A percentile compares a stretch with the other conserved stretches of the same genome.
Evolutionary conservation across 2,888 invertebrate species (phyloP).

Genomic region (Ochlodes sylvanus): DNA sequence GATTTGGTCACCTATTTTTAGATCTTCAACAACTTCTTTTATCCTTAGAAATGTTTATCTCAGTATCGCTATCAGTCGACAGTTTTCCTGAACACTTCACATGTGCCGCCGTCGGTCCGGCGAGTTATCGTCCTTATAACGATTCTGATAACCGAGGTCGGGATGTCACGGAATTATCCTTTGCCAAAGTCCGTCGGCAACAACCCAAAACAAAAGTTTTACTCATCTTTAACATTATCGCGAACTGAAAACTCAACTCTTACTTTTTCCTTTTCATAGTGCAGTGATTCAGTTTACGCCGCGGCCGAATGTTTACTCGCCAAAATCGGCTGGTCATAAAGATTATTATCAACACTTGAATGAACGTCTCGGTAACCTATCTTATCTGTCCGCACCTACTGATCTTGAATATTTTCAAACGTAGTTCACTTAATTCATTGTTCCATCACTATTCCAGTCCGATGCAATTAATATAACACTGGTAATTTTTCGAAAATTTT

Average conservation of each 20-base stretch:
- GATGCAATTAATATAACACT: constrained; percentile 27
- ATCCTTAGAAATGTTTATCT: constrained; percentile 75
- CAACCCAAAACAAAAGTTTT: constrained; percentile 56
- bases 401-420: constrained; percentile 69
- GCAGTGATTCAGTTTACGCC: constrained; percentile 60
- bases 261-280: constrained; percentile 83
- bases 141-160: constrained; percentile 72
- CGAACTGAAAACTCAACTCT: constrained; percentile 45
- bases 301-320: constrained; percentile 63
- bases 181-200: constrained; percentile 72
- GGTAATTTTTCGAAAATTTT: constrained; percentile 46
- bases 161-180: constrained; percentile 66
- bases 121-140: constrained; percentile 75
- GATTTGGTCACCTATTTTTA: constrained; percentile 86
- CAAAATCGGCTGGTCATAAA: constrained; percentile 73
- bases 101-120: constrained; percentile 80
- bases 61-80: constrained; percentile 67
- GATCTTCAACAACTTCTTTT: constrained; percentile 75
- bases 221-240: constrained; percentile 70
- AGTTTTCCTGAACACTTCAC: constrained; percentile 78
- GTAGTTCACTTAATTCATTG: constrained; percentile 59
- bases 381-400: constrained; percentile 77
- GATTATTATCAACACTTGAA: constrained; percentile 78
- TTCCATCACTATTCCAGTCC: constrained; percentile 72
- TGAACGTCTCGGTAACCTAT: constrained; percentile 75